Evolutionary conservation across 2,797 vertebrate genomes (phyloP), one percentile per base, ranked within the genome.

Genomic region (Stomatorhinus walkeri): DNA sequence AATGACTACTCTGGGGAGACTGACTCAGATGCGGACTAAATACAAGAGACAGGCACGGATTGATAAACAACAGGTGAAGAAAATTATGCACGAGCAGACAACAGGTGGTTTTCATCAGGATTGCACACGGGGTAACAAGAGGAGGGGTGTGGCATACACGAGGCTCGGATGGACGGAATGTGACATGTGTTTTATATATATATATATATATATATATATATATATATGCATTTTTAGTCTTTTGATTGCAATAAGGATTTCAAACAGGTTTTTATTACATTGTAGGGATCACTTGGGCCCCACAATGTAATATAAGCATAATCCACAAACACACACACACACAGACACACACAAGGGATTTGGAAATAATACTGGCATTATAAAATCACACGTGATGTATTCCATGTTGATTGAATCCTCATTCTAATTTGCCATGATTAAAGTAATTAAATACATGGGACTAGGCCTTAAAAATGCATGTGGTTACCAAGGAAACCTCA

Each of bases 401-500:
- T 90, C 90, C 88, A 91, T 92, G 92, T 91, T 92, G 76, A 92
- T 94, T 92, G 91, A 94, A 95, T 93, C 94, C 92, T 94, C 91
- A 92, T 94, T 93, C 93, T 94, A 93, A 95, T 94, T 95, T 93
- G 54, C 90, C 40, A 91, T 94, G 93, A 95, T 94, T 94, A 92
- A 94, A 93, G 89, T 61, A 85, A 94, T 93, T 93, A 93, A 93
- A 92, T 91, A 91, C 92, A 93, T 93, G 90, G 92, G 88, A 93
- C 86, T 91, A 88, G 91, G 90, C 91, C 94, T 93, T 92, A 89
- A 88, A 89, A 91, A 92, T 93, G 89, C 92, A 93, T 93, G 93
- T 90, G 89, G 95, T 95, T 94, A 90, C 94, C 94, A 95, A 94
- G 94, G 94, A 95, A 93, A 95, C 93, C 22, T 88, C 89, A 88